Base-by-base conservation (phyloP, 2,113 vertebrate genomes). In the Entosphenus tridentatus region DNA sequence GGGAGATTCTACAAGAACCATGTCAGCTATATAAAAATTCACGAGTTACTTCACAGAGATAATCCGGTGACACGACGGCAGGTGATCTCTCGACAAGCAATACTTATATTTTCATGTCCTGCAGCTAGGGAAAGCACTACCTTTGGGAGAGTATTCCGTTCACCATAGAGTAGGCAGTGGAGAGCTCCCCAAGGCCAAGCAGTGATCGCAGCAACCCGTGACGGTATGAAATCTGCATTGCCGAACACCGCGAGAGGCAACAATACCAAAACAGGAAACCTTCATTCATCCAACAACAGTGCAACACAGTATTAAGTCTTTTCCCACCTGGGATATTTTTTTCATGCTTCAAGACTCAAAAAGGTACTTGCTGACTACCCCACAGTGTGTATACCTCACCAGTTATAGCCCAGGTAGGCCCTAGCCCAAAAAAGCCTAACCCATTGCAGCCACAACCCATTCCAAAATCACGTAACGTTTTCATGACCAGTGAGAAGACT, bases 141-240 rank as follows among this genome's bases (percentile, higher is more conserved):
- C 86, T 93, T 80, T 82, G 89, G 56, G 86, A 86, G 79, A 97
- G 80, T 1, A 96, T 86, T 76, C 93, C 92, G 72, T 95, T 95
- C 73, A 96, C 89, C 75, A 96, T 90, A 57, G 92, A 92, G 74
- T 96, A 90, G 70, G 95, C 89, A 57, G 92, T 90, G 57, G 92
- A 96, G 56, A 98, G 80, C 73, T 96, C 91, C 67, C 93, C 93
- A 69, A 98, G 86, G 56, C 90, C 92, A 69, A 96, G 79, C 86
- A 96, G 92, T 54, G 92, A 98, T 70, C 87, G 93, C 82, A 98
- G 88, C 56, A 96, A 85, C 67, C 93, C 90, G 70, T 93, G 90
- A 76, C 95, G 92, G 79, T 98, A 90, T 76, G 85, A 79, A 10
- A 96, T 93, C 93, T 71, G 56, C 67, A 55, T 16, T 95, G 74